Evolutionary conservation across 2,888 invertebrate genomes (phyloP).

Genomic region (Iselma pallidipennis): DNA sequence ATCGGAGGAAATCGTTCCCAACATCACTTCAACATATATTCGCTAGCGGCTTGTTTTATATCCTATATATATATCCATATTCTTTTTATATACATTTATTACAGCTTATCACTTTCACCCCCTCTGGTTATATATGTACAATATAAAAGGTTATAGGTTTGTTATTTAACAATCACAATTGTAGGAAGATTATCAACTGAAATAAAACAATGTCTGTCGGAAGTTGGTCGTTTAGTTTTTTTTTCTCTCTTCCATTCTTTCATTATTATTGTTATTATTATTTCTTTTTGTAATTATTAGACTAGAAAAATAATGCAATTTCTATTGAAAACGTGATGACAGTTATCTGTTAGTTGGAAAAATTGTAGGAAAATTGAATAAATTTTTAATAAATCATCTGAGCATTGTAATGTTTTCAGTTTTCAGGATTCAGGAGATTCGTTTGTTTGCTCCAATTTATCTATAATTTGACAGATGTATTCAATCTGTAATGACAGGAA

Average conservation of each 20-base stretch:
- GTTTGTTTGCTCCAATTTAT: too few relatives aligned
- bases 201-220: too few relatives aligned
- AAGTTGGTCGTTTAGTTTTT: not conserved
- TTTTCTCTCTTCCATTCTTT: not conserved
- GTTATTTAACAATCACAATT: not conserved
- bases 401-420: too few relatives aligned
- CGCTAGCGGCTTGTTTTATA: not conserved
- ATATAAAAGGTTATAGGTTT: not conserved
- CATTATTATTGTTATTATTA: not conserved
- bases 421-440: too few relatives aligned
- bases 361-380: too few relatives aligned
- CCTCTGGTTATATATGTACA: not conserved
- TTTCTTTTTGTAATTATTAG: too few relatives aligned
- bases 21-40: not conserved
- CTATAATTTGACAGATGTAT: too few relatives aligned
- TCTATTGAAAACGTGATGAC: too few relatives aligned
- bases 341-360: too few relatives aligned
- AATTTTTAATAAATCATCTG: too few relatives aligned
- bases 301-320: too few relatives aligned
- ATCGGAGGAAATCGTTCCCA: not conserved
- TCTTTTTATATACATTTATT: not conserved
- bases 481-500: too few relatives aligned
- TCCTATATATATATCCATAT: not conserved
- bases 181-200: not conserved
- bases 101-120: not conserved